These are phyloP conservation scores for Oophaga sylvatica DNA, from an alignment of 2,797 vertebrate genomes.

Conservation along the genomic window DNA sequence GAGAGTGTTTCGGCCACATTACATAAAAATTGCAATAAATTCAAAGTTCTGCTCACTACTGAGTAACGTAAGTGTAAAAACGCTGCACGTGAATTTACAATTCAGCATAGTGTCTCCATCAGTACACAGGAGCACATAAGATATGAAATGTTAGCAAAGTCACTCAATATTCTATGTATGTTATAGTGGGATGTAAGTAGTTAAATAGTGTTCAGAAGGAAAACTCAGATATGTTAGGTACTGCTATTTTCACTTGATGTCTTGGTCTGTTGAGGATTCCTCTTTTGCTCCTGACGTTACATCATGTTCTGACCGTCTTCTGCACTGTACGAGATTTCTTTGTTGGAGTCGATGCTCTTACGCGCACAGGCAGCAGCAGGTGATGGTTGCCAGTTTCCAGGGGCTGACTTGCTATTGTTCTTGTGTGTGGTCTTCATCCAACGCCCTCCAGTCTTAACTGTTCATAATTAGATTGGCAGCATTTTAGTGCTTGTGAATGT, in stretches of 20 bases:
- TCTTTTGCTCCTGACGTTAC: not conserved
- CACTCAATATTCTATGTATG: no score
- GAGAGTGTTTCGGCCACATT: no score
- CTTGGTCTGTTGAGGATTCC: not conserved
- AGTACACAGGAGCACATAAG: no score
- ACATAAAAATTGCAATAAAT: no score
- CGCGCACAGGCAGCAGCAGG: not conserved
- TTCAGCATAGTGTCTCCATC: no score
- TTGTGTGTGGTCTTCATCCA: constrained; percentile 43
- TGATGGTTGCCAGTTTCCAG: not conserved
- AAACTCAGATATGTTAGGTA: not conserved
- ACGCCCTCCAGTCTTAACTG: constrained; percentile 14
- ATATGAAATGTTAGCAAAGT: no score
- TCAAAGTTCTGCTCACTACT: no score
- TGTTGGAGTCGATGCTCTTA: not conserved
- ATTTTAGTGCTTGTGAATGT: constrained; percentile 1
- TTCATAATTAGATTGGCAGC: constrained; percentile 30
- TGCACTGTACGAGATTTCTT: not conserved
- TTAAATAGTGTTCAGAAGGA: not conserved
- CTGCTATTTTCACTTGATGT: not conserved
- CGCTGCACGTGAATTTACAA: no score
- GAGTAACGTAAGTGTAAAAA: no score
- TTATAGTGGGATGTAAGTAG: no score
- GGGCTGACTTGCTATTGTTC: not conserved
- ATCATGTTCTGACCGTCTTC: not conserved